phyloP scores from a whole-genome alignment of 2,113 vertebrate genomes.

The Gymnogyps californianus region DNA sequence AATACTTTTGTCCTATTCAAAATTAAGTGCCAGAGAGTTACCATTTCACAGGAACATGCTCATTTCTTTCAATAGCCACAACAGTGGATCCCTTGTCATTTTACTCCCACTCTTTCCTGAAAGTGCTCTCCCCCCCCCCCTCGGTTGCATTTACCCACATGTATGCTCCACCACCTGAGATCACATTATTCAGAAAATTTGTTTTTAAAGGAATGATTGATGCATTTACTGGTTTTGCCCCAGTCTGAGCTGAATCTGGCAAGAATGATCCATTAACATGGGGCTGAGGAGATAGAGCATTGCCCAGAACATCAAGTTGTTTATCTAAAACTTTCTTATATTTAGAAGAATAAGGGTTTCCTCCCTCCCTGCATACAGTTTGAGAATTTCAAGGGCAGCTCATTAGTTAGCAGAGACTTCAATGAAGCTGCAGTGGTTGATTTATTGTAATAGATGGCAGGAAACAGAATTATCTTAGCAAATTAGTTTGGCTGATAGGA shows the following conservation, averaged over 20 bases:
- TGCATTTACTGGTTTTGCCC: background rate
- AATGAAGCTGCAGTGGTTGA: constrained; percentile 1
- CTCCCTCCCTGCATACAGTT: background rate
- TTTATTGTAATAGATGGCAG: constrained; percentile 46
- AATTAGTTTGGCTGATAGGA: constrained; percentile 38
- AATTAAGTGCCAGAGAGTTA: background rate
- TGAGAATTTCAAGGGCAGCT: constrained; percentile 28
- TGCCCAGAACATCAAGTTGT: background rate
- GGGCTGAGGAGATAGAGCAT: background rate
- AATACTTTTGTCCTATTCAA: background rate
- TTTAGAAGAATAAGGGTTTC: background rate
- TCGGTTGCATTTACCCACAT: background rate
- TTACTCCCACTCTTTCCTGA: background rate
- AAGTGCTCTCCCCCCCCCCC: too few relatives aligned
- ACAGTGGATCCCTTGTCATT: background rate
- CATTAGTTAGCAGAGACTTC: constrained; percentile 7
- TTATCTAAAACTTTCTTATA: background rate
- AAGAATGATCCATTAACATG: background rate
- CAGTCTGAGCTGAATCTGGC: background rate
- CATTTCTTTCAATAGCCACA: background rate
- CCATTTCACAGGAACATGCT: background rate
- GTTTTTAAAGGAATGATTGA: background rate
- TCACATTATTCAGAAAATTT: background rate
- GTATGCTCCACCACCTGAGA: background rate
- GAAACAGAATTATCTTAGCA: constrained; percentile 48